phyloP scores from a whole-genome alignment of 2,797 vertebrate genomes.

The Poliocrania exsul region DNA sequence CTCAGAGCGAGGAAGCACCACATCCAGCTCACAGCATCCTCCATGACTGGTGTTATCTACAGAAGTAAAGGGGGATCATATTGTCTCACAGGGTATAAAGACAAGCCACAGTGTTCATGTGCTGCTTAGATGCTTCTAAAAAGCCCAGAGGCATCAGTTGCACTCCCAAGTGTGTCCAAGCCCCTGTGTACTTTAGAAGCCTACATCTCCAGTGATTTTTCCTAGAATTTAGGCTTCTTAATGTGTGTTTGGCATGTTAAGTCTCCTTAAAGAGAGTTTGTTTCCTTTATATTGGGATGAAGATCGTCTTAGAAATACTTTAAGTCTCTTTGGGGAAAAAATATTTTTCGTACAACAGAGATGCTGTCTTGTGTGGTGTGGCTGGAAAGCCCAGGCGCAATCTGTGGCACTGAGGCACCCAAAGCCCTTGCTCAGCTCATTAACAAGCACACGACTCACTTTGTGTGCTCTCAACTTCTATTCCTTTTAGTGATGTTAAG shows the following conservation, averaged over 20 bases:
- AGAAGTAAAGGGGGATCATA: fast-evolving
- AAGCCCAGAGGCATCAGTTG: background rate
- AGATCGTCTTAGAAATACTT: background rate
- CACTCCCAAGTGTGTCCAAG: background rate
- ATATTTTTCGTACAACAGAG: background rate
- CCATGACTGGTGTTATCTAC: background rate
- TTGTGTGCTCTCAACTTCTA: background rate
- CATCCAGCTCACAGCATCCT: background rate
- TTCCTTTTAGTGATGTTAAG: background rate
- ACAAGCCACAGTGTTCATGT: fast-evolving
- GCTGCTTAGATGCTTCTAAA: background rate
- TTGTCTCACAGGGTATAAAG: background rate
- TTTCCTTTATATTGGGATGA: background rate
- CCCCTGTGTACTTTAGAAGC: background rate
- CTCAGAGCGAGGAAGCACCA: background rate
- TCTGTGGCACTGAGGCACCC: background rate
- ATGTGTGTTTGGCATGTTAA: background rate
- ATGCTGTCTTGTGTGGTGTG: fast-evolving
- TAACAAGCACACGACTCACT: background rate
- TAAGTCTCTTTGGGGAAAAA: background rate
- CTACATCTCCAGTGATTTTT: background rate
- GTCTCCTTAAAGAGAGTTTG: background rate
- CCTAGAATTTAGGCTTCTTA: background rate
- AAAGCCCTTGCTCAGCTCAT: background rate
- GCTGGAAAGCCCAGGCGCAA: background rate